Base-by-base conservation (phyloP, 1,140 invertebrate species). In the Brachionus paranguensis region DNA sequence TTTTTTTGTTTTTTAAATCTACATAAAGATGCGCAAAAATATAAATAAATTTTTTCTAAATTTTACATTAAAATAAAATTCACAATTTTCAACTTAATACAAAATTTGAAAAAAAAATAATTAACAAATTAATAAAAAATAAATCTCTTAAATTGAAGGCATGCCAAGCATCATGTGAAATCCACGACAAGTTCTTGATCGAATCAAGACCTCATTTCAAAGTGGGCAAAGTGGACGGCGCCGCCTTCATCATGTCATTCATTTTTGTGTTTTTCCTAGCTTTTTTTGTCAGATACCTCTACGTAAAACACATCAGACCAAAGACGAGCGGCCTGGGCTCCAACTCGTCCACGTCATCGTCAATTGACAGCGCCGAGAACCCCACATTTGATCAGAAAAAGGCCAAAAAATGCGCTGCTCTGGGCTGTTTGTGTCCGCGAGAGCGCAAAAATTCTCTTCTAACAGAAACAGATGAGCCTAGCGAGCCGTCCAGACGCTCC, bases 141-240 rank as follows among this genome's bases (percentile, higher is more conserved):
- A 6, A 37, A 37, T 37, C 5, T 37, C 6, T 0, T 0, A 37
- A 43, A 37, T 17, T 17, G 50, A 47, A 76, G 72, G 72, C 43
- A 14, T 76, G 72, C 50, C 72, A 76, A 27, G 72, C 72, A 50
- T 76, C 72, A 50, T 76, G 72, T n/a, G 43, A 76, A 76, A 76
- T 76, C 12, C n/a, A 76, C 47, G 27, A 33, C 17, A 45, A 76
- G 27, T 76, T 76, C n/a, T 12, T 24, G 24, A 53, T 76, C 45
- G 14, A 76, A 50, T 29, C n/a, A 50, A 76, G 47, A 47, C 2
- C 20, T 7, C n/a, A 27, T 1, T 76, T 76, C 27, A 76, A 76
- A 76, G 27, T 76, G 0, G 72, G 72, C 43, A 27, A 29, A 11
- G 45, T 27, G 6, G 72, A 76, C 24, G 72, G 72, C 20, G 41